Evolutionary conservation across 1,140 invertebrate species (phyloP).

Genomic region (Palaemon carinicauda): DNA sequence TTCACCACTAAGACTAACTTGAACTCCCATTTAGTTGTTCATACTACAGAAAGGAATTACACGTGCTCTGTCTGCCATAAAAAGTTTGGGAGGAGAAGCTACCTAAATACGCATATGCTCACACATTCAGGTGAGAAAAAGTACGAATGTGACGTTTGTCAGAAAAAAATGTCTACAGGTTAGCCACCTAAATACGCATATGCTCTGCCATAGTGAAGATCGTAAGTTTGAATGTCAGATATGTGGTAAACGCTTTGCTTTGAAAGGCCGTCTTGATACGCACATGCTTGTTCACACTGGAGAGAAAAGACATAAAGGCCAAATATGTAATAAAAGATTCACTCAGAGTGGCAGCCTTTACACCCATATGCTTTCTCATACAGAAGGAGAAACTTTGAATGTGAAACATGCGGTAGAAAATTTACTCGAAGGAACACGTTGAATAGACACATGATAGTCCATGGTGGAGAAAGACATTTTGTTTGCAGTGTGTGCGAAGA

Average conservation of each 20-base stretch:
- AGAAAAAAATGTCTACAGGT: background rate
- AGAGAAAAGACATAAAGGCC: background rate
- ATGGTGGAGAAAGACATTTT: background rate
- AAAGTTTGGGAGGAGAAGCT: background rate
- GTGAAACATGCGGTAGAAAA: background rate
- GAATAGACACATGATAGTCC: background rate
- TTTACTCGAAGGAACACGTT: background rate
- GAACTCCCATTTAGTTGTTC: background rate
- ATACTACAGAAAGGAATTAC: background rate
- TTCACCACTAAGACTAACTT: background rate
- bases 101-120: background rate
- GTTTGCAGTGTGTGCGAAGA: background rate
- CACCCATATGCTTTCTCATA: background rate
- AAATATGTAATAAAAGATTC: background rate
- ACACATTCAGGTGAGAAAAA: background rate
- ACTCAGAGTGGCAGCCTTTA: background rate
- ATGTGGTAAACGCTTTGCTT: background rate
- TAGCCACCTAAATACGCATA: background rate
- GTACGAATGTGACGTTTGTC: background rate
- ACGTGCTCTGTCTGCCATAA: background rate
- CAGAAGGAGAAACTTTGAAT: background rate
- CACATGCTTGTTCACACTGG: conserved; percentile 2
- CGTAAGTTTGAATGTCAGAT: background rate
- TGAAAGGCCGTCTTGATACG: background rate
- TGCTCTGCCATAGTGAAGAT: background rate